Base-by-base conservation (phyloP, 2,888 invertebrate genomes). In the Strigamia crassipes region DNA sequence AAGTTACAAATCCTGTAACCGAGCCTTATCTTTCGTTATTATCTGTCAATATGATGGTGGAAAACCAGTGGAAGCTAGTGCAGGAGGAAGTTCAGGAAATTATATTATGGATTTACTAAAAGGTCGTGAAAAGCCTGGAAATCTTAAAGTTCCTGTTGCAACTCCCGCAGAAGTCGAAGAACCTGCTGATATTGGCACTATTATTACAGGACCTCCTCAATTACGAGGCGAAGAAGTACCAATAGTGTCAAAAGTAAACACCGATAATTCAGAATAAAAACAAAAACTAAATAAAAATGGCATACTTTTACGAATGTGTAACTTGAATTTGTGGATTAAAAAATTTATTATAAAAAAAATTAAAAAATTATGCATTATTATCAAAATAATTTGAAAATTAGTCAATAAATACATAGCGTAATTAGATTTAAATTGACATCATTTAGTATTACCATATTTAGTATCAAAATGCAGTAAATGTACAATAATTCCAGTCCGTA, bases 401-500 rank as follows among this genome's bases (percentile, higher is more conserved):
- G 46, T 46, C 15, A 46, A 46, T 46, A 46, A 46, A 46, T 46
- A 46, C n/a, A 27, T 12, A 46, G 1, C 1, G 2, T 0, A 46
- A 46, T 46, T 46, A 6, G 38, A 38, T 38, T 38, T 38, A 38
- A 38, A 38, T 38, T 38, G 6, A 38, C 38, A 38, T 38, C 6
- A 0, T 38, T 38, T 38, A n/a, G 46, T n/a, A 46, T 46, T 46
- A n/a, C 46, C 13, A 18, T 23, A n/a, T n/a, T 66, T 66, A 66
- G 61, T 66, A 66, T 23, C 18, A 66, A 66, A 66, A 38, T 38
- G 38, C 38, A 66, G 18, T 23, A 12, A 23, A 66, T 66, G 21
- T 66, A 66, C 61, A 66, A 66, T 66, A 66, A 51, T 66, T 66
- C 12, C 6, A 23, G 23, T 66, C 9, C 61, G 61, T 66, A 66